Percentiles rank a stretch among this genome's conserved stretches.
These are phyloP conservation scores for Cheilosia pagana DNA, from an alignment of 2,888 invertebrate genomes.

Conservation along the genomic window DNA sequence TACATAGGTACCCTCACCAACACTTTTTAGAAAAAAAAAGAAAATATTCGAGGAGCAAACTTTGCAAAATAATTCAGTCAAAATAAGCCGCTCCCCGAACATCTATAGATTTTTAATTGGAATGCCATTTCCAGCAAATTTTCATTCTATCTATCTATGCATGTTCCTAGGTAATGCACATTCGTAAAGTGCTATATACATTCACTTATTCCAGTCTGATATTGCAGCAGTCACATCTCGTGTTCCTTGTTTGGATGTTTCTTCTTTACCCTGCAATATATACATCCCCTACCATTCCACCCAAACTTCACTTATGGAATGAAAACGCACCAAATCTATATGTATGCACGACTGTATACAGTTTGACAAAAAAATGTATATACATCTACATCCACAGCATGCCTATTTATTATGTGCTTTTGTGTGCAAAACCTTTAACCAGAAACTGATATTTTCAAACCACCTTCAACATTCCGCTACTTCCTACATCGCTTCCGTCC, in stretches of 20 bases:
- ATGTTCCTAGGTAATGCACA: slow-evolving; percentile 1
- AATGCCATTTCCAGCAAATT: slow-evolving; percentile 26
- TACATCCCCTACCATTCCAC: slow-evolving; percentile 27
- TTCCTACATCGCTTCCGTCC: slow-evolving; percentile 8
- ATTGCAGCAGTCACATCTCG: slow-evolving; percentile 44
- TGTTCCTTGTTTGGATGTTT: slow-evolving; percentile 41
- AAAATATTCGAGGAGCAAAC: too few species aligned
- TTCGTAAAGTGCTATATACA: slow-evolving; percentile 1
- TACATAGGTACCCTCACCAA: too few species aligned
- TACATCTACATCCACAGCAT: slow-evolving; percentile 25
- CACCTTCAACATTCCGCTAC: slow-evolving; percentile 66
- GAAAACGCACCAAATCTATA: slow-evolving; percentile 59
- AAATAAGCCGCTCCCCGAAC: slow-evolving; percentile 4
- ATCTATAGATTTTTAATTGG: slow-evolving; percentile 23
- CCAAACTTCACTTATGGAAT: slow-evolving; percentile 24
- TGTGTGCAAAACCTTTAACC: slow-evolving; percentile 69
- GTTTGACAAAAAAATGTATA: background rate
- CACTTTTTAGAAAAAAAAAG: too few species aligned
- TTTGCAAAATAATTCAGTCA: background rate
- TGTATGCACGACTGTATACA: slow-evolving; percentile 39
- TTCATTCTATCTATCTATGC: background rate
- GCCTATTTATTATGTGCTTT: slow-evolving; percentile 63
- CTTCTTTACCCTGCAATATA: slow-evolving; percentile 38
- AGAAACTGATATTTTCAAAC: slow-evolving; percentile 74
- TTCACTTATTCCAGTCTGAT: slow-evolving; percentile 12